Evolutionary conservation across 1,140 invertebrate species (phyloP).

Genomic region (Cylas formicarius): DNA sequence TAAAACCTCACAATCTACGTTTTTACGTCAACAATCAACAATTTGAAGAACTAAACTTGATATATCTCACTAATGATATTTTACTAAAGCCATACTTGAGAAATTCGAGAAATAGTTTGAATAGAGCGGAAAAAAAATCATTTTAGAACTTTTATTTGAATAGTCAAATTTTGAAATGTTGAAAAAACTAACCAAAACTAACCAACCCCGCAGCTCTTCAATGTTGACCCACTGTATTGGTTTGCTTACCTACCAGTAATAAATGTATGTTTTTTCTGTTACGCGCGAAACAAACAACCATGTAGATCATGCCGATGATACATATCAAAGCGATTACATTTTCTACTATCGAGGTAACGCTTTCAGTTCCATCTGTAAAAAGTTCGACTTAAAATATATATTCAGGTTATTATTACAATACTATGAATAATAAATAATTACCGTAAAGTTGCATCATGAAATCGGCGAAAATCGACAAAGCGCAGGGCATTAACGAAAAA

Average conservation of each 20-base stretch:
- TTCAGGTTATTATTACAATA: neutral
- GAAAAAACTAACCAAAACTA: too few relatives aligned
- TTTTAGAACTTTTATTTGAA: too few relatives aligned
- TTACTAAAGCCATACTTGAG: too few relatives aligned
- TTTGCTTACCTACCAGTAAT: slow-evolving; percentile 21
- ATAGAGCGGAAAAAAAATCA: too few relatives aligned
- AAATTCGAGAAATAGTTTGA: too few relatives aligned
- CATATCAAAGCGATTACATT: slow-evolving; percentile 26
- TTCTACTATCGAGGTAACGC: slow-evolving; percentile 21
- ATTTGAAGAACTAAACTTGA: too few relatives aligned
- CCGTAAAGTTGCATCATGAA: slow-evolving; percentile 18
- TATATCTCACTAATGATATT: too few relatives aligned
- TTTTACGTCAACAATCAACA: too few relatives aligned
- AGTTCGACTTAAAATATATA: slow-evolving; percentile 1
- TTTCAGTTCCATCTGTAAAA: slow-evolving; percentile 16
- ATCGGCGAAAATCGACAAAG: slow-evolving; percentile 20
- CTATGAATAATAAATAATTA: slow-evolving; percentile 4
- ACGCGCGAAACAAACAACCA: slow-evolving; percentile 26
- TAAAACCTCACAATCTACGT: too few relatives aligned
- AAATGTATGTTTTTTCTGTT: slow-evolving; percentile 21
- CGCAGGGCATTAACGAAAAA: slow-evolving; percentile 20
- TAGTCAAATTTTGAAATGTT: too few relatives aligned
- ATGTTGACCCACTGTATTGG: too few relatives aligned
- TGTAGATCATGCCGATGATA: slow-evolving; percentile 29
- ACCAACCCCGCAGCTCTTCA: too few relatives aligned